Conservation (phyloP, 2,113 vertebrate genomes). For the Eclectus roratus region DNA sequence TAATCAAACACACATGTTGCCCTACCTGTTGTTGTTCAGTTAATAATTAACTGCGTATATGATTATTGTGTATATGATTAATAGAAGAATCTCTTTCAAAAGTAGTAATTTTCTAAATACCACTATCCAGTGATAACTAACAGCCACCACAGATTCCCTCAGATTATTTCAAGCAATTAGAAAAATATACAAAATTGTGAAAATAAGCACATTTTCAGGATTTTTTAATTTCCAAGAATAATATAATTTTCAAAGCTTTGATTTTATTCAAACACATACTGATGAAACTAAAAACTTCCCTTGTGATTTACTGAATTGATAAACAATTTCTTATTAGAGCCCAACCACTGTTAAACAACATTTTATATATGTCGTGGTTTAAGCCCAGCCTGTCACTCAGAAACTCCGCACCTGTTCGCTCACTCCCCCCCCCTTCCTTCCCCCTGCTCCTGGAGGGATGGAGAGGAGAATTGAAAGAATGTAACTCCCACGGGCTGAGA, state of each 20-base stretch:
- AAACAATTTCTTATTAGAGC: background rate
- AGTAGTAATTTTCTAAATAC: background rate
- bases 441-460: too few relatives aligned
- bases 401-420: too few relatives aligned
- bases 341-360: background rate
- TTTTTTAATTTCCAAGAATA: background rate
- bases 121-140: fast-evolving
- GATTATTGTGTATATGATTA: background rate
- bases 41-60: background rate
- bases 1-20: background rate
- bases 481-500: too few relatives aligned
- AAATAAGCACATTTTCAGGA: background rate
- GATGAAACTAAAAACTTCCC: background rate
- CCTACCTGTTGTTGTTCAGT: background rate
- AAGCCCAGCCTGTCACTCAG: too few relatives aligned
- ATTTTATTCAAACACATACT: background rate
- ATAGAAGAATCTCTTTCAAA: background rate
- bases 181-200: background rate
- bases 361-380: background rate
- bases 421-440: too few relatives aligned
- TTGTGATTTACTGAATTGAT: background rate
- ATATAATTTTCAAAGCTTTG: background rate
- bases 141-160: background rate
- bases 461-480: too few relatives aligned
- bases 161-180: background rate